phyloP scores from a whole-genome alignment of 2,888 invertebrate species.

The Tachina lurida region DNA sequence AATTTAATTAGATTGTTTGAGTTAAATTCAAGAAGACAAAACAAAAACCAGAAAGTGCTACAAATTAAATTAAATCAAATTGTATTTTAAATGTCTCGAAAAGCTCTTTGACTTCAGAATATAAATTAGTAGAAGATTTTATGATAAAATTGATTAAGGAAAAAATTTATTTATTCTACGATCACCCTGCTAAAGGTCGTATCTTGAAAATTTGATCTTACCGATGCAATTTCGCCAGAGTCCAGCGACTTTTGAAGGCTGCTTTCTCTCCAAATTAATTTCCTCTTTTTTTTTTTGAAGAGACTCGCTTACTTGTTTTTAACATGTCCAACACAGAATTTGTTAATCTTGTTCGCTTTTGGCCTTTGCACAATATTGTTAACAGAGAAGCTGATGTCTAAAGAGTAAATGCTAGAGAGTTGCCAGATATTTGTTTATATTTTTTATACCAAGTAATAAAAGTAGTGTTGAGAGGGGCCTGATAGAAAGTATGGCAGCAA shows the following conservation, averaged over 20 bases:
- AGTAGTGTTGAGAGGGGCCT: too few species aligned
- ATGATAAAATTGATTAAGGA: not conserved
- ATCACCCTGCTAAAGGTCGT: not conserved
- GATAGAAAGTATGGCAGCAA: too few species aligned
- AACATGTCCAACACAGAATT: not conserved
- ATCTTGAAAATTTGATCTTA: not conserved
- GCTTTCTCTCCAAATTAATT: conserved; percentile 30
- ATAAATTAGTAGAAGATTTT: not conserved
- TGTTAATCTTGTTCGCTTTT: conserved; percentile 9
- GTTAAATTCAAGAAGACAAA: not conserved
- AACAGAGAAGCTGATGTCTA: conserved; percentile 24
- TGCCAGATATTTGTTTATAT: conserved; percentile 17
- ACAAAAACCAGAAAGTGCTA: not conserved
- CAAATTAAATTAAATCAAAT: too few species aligned
- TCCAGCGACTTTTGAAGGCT: conserved; percentile 1
- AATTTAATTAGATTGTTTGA: conserved; percentile 12
- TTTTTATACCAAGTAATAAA: too few species aligned
- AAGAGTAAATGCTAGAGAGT: conserved; percentile 1
- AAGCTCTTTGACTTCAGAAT: not conserved
- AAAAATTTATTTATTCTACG: not conserved
- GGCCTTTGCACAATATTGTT: conserved; percentile 43
- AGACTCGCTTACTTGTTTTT: not conserved
- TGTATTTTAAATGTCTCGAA: not conserved
- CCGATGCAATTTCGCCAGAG: conserved; percentile 6
- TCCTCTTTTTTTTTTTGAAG: conserved; percentile 20